phyloP scores from a whole-genome alignment of 2,113 vertebrate species.

The Ciconia stormi region DNA sequence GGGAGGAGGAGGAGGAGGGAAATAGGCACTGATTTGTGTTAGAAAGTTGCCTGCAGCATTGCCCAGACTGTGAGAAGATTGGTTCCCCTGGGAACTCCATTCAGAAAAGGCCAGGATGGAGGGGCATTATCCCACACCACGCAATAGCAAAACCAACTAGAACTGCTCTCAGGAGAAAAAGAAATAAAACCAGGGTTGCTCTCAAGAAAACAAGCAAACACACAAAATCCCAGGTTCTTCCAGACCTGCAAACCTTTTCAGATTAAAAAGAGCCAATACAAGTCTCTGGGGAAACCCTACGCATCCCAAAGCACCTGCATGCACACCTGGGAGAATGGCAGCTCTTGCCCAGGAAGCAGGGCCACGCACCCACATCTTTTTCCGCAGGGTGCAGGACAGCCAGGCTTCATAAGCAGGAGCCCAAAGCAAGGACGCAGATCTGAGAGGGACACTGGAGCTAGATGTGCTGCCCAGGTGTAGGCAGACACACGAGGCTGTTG shows the following conservation, averaged over 20 bases:
- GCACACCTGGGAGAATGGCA: neutral
- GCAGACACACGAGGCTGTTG: neutral
- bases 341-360: neutral
- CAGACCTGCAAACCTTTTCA: neutral
- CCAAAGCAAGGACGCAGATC: neutral
- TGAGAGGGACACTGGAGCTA: neutral
- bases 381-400: neutral
- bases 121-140: neutral
- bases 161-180: neutral
- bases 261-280: neutral
- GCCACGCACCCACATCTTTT: fast-evolving
- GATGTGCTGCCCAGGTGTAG: fast-evolving
- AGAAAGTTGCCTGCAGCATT: neutral
- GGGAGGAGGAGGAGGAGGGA: neutral
- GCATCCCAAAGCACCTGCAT: fast-evolving
- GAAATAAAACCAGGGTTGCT: neutral
- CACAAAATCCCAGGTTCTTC: neutral
- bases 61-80: neutral
- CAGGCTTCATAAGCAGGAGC: neutral
- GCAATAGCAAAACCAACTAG: neutral
- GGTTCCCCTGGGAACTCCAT: neutral
- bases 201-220: neutral
- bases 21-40: neutral
- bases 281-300: neutral
- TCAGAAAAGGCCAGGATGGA: neutral